phyloP scores from a whole-genome alignment of 2,888 invertebrate genomes.

The Nomada goodeniana region DNA sequence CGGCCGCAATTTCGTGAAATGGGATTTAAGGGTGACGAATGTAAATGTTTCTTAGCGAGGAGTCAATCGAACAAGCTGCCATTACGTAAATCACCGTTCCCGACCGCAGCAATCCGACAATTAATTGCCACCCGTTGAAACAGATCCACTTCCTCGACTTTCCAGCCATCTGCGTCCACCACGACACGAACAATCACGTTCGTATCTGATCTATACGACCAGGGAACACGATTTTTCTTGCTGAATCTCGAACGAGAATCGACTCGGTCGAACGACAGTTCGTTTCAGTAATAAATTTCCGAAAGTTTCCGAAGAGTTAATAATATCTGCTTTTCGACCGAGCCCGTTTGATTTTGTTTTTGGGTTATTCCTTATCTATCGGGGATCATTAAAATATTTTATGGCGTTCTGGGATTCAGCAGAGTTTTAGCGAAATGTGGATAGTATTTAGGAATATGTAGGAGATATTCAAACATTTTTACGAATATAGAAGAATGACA shows the following conservation, averaged over 20 bases:
- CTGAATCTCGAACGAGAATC: not conserved
- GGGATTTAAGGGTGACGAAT: slow-evolving; percentile 42
- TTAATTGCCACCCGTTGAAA: slow-evolving; percentile 45
- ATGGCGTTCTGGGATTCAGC: too few species aligned
- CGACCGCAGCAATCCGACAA: slow-evolving; percentile 35
- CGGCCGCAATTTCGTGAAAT: slow-evolving; percentile 35
- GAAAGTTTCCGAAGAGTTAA: too few species aligned
- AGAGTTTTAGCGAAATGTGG: too few species aligned
- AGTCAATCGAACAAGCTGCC: slow-evolving; percentile 11
- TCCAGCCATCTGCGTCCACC: slow-evolving; percentile 8
- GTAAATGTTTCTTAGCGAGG: slow-evolving; percentile 50
- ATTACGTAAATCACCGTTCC: slow-evolving; percentile 52
- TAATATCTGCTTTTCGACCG: too few species aligned
- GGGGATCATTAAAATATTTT: too few species aligned
- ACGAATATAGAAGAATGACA: too few species aligned
- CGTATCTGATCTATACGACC: not conserved
- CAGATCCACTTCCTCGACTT: slow-evolving; percentile 28
- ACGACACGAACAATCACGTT: not conserved
- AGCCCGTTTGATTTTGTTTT: too few species aligned
- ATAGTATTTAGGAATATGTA: too few species aligned
- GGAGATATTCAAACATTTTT: too few species aligned
- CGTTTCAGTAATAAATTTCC: too few species aligned
- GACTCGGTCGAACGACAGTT: not conserved
- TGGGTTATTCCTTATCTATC: too few species aligned
- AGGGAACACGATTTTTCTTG: not conserved